Evolutionary conservation across 2,888 invertebrate genomes (phyloP), one percentile per base, ranked within the genome.

Genomic region (Tineola bisselliella): DNA sequence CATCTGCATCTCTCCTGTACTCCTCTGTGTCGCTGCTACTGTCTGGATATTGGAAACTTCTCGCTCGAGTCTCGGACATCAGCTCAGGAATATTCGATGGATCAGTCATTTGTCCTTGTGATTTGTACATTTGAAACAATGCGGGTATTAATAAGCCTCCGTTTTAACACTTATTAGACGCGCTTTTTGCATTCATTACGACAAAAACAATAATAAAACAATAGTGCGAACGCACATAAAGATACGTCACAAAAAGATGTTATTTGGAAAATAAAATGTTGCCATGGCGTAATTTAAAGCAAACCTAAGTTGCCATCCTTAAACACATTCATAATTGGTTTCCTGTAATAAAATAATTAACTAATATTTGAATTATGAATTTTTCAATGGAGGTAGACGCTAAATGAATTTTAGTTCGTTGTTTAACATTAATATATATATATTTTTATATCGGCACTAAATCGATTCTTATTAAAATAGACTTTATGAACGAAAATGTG

Each of bases 21-120:
- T 95, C 95, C 78, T 94, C 95, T 18, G 94, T 94, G 75, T 94
- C 95, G 71, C 94, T 95, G 75, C 94, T 95, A 72, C 93, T 94
- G 70, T 93, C 92, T 63, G 81, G 79, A 63, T 83, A 86, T 70
- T 84, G 82, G 67, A 84, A 87, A n/a, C 77, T 74, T 68, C 86
- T 74, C 33, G 63, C 62, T 18, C 60, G 18, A 2, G 15, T 59
- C 10, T 61, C 62, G 10, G 60, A 44, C 63, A 64, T 63, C 8
- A 60, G 62, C 44, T 62, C 57, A 15, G 44, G 4, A 19, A 12
- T 44, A 15, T 17, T 58, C 11, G 43, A 5, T 15, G 44, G 25
- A 6, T 44, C 60, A 19, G 60, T 30, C 60, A 60, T 60, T 48
- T 15, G 48, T 18, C 5, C 17, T 25, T n/a, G 43, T 8, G 25